Conservation (phyloP, 2,888 invertebrate species). For the Podotricha telesiphe region DNA sequence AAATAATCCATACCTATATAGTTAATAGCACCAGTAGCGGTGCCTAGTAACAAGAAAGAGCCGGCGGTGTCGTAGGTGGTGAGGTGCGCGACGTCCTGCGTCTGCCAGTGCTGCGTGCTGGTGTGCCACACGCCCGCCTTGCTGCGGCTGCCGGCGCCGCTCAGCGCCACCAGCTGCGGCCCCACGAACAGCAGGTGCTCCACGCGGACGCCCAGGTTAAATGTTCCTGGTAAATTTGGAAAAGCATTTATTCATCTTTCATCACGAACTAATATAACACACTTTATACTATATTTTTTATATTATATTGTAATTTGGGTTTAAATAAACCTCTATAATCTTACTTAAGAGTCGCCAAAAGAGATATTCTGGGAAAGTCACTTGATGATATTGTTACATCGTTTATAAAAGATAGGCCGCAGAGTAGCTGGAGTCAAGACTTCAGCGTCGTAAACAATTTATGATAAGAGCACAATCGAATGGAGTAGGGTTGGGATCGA, state of each 20-base stretch:
- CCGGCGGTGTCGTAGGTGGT: slow-evolving; percentile 98
- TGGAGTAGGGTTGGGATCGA: too few relatives aligned
- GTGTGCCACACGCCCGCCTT: slow-evolving; percentile 99
- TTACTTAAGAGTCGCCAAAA: too few relatives aligned
- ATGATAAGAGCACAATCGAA: too few relatives aligned
- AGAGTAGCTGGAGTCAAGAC: too few relatives aligned
- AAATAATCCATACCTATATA: slow-evolving; percentile 93
- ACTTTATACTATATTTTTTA: too few relatives aligned
- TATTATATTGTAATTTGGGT: too few relatives aligned
- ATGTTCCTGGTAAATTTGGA: slow-evolving; percentile 85
- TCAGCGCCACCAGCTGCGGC: slow-evolving; percentile 97
- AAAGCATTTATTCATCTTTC: neutral
- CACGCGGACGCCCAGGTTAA: slow-evolving; percentile 95
- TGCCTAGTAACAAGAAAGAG: slow-evolving; percentile 96
- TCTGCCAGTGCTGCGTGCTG: slow-evolving; percentile 99
- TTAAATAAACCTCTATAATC: too few relatives aligned
- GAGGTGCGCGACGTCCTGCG: slow-evolving; percentile 97
- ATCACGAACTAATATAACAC: too few relatives aligned
- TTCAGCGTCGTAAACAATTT: too few relatives aligned
- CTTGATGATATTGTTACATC: too few relatives aligned
- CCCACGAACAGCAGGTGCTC: slow-evolving; percentile 99
- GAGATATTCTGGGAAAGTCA: too few relatives aligned
- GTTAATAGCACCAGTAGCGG: slow-evolving; percentile 98
- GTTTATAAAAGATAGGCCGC: too few relatives aligned
- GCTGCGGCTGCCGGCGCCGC: slow-evolving; percentile 79